These are phyloP conservation scores for Hetaerina americana DNA, from an alignment of 1,140 invertebrate species.

Conservation along the genomic window DNA sequence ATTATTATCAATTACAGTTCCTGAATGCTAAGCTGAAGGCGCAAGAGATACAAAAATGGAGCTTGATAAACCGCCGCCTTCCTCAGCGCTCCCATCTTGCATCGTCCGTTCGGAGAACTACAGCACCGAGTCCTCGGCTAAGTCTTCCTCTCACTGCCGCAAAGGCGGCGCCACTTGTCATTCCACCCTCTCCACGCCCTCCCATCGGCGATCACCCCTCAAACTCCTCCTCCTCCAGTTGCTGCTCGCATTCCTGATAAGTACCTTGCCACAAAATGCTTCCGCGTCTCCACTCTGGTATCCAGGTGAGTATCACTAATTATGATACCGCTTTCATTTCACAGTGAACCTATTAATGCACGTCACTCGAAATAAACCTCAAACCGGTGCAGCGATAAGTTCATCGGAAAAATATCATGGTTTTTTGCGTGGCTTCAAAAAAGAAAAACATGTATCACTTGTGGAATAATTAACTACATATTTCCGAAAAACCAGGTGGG, in stretches of 20 bases:
- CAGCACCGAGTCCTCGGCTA: not conserved
- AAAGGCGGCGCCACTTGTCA: not conserved
- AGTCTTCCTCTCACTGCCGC: not conserved
- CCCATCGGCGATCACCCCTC: not conserved
- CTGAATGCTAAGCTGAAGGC: not conserved
- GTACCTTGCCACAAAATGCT: not conserved
- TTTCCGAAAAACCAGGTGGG: too few relatives aligned
- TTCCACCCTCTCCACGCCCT: too few relatives aligned
- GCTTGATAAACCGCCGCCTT: not conserved
- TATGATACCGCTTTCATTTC: too few relatives aligned
- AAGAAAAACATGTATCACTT: too few relatives aligned
- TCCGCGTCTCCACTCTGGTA: not conserved
- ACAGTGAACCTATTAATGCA: too few relatives aligned
- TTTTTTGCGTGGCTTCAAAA: too few relatives aligned
- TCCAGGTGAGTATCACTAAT: not conserved
- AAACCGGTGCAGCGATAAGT: too few relatives aligned
- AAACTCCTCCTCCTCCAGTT: not conserved
- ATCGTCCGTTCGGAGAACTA: not conserved
- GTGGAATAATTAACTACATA: too few relatives aligned
- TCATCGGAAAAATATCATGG: too few relatives aligned
- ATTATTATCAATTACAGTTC: too few relatives aligned
- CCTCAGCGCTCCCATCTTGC: not conserved
- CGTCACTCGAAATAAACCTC: too few relatives aligned
- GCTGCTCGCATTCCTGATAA: not conserved
- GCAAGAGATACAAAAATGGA: not conserved